Evolutionary conservation across 2,797 vertebrate genomes (phyloP), one percentile per base, ranked within the genome.

Genomic region (Anomalospiza imberbis): DNA sequence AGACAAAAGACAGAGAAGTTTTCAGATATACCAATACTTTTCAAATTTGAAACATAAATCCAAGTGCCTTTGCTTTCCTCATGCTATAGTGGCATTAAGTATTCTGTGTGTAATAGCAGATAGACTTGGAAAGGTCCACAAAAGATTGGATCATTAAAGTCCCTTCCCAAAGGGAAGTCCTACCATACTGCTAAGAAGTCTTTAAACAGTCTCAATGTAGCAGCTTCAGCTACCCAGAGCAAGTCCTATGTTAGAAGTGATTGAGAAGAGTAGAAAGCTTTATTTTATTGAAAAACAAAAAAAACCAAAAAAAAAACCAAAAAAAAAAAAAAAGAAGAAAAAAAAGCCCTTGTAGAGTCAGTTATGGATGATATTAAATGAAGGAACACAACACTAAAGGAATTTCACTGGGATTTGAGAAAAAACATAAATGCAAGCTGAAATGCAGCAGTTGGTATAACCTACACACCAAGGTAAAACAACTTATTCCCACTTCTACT

Each of bases 141-240:
- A 77, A n/a, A 13, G 10, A n/a, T 13, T 51, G 20, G 40, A 13
- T 14, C 40, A 31, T n/a, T 58, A 44, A 70, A 18, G 44, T 28
- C 9, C 4, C 13, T 58, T 61, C 22, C 8, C 24, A 73, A 79
- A 73, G 26, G 19, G 10, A 88, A 51, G 13, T 47, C 34, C 36
- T 17, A 6, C 7, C 0, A 0, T 48, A 48, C 15, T 12, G 48
- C 13, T 51, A 51, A 36, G 26, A 72, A 80, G 3, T 15, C 9
- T 47, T 79, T 10, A 80, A 91, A 61, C 2, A 12, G 9, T 25
- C 22, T 71, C 2, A 1, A 29, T 34, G 26, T 32, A 38, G n/a
- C 6, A 6, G 10, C 19, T 73, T 89, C 68, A 67, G 48, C 21
- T 66, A 32, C 16, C 1, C 57, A 67, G 50, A 65, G 28, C 12